These are phyloP conservation scores for Pangasianodon hypophthalmus DNA, from an alignment of 2,113 vertebrate species.

Conservation along the genomic window DNA sequence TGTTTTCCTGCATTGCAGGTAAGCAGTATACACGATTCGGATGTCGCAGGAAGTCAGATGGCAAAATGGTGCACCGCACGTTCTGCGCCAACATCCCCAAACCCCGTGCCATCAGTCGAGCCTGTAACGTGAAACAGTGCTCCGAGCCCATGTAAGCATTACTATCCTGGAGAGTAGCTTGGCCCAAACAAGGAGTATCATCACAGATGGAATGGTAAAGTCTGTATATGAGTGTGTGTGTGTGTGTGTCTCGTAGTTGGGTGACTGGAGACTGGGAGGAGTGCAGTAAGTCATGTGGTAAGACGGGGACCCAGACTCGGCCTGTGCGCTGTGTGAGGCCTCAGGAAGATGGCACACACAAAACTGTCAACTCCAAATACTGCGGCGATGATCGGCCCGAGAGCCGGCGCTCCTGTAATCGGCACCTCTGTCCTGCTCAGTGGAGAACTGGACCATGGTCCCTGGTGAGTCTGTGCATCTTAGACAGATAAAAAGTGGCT, in stretches of 20 bases:
- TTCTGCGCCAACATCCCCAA: constrained; percentile 84
- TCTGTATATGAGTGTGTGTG: neutral
- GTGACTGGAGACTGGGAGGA: constrained; percentile 86
- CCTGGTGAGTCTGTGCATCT: constrained; percentile 65
- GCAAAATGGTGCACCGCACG: constrained; percentile 90
- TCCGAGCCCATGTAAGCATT: constrained; percentile 82
- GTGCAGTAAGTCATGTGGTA: constrained; percentile 90
- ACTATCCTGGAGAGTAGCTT: neutral
- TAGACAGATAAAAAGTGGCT: neutral
- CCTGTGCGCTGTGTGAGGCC: constrained; percentile 84
- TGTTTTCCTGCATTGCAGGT: constrained; percentile 67
- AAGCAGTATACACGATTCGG: constrained; percentile 93
- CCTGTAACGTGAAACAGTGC: constrained; percentile 88
- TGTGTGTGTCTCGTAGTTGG: constrained; percentile 79
- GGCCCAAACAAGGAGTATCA: neutral
- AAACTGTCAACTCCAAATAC: constrained; percentile 85
- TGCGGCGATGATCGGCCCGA: constrained; percentile 83
- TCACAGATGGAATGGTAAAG: neutral
- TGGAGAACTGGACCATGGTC: constrained; percentile 91
- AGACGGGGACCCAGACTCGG: constrained; percentile 82
- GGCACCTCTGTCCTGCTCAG: constrained; percentile 81
- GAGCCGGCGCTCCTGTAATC: constrained; percentile 83
- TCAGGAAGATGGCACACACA: constrained; percentile 76
- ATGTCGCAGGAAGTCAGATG: constrained; percentile 88
- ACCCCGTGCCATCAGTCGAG: constrained; percentile 86